These are phyloP conservation scores for Apamea crenata DNA, from an alignment of 2,888 invertebrate species.

Conservation along the genomic window DNA sequence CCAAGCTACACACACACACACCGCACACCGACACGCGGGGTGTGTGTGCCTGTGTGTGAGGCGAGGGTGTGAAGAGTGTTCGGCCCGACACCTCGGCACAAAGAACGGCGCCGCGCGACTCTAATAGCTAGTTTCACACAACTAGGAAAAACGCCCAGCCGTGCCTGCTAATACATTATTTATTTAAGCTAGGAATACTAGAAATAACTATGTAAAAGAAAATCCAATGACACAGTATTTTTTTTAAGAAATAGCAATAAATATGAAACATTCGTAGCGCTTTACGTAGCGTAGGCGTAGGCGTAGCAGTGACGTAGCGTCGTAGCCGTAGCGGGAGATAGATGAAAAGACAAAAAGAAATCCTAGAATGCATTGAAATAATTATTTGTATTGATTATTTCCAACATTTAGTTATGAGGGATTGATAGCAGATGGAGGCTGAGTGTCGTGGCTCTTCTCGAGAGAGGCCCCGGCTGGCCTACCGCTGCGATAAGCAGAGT, in stretches of 20 bases:
- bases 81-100: slow-evolving; percentile 88
- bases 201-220: background rate
- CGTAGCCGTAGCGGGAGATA: background rate
- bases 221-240: background rate
- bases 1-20: slow-evolving; percentile 37
- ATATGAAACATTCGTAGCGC: background rate
- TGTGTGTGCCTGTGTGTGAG: slow-evolving; percentile 37
- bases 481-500: background rate
- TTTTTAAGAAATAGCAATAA: background rate
- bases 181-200: background rate
- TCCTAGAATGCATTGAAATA: background rate
- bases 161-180: slow-evolving; percentile 52
- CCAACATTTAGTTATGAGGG: no score
- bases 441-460: background rate
- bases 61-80: slow-evolving; percentile 71
- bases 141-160: slow-evolving; percentile 71
- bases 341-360: no score
- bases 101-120: slow-evolving; percentile 77
- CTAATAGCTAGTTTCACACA: slow-evolving; percentile 85
- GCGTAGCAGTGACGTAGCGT: slow-evolving; percentile 31
- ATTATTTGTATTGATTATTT: background rate
- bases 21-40: background rate
- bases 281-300: slow-evolving; percentile 32
- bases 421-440: background rate
- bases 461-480: background rate